Evolutionary conservation across 2,797 vertebrate genomes (phyloP), one percentile per base, ranked within the genome.

Genomic region (Mormyrops attenuatus): DNA sequence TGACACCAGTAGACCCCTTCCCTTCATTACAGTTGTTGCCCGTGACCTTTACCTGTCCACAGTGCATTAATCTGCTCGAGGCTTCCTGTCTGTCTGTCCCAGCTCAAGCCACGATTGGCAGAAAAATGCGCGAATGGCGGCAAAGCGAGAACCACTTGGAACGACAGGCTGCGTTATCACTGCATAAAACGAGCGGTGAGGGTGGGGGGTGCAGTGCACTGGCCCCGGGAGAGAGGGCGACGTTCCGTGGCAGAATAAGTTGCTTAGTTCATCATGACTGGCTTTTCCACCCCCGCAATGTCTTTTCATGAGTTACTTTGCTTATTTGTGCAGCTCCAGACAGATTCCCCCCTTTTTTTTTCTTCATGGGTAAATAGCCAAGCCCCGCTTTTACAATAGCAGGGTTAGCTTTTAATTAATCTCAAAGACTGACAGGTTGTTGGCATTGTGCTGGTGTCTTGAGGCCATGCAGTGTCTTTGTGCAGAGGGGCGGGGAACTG

Each of bases 191-290:
- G 2, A 52, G 50, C 7, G 3, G 13, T 8, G 50, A 4, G 17
- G 38, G 73, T 5, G 38, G 77, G 77, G 66, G 34, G 34, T 73
- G 69, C 69, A 17, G 30, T 6, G 34, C 2, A 17, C 34, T 82
- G 13, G 20, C 41, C 1, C 34, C 0, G 5, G 69, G 34, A 77
- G 30, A 4, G 20, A n/a, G 41, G 77, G 41, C 3, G 77, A 22
- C 49, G 89, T 92, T 93, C 92, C 91, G 91, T 66, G 52, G 26
- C 17, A 86, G 91, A 73, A 50, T 5, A 77, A 44, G 47, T 85
- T 77, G 90, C 88, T 92, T 69, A 85, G 90, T 91, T 92, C 91
- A 92, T 89, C 89, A 88, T 93, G 90, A 91, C 89, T 82, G 30
- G 55, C 49, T 1, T 77, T 6, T 69, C 26, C 7, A 44, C 17